Evolutionary conservation across 2,797 vertebrate species (phyloP), one percentile per base, ranked within the genome.

Genomic region (Mus spretus): DNA sequence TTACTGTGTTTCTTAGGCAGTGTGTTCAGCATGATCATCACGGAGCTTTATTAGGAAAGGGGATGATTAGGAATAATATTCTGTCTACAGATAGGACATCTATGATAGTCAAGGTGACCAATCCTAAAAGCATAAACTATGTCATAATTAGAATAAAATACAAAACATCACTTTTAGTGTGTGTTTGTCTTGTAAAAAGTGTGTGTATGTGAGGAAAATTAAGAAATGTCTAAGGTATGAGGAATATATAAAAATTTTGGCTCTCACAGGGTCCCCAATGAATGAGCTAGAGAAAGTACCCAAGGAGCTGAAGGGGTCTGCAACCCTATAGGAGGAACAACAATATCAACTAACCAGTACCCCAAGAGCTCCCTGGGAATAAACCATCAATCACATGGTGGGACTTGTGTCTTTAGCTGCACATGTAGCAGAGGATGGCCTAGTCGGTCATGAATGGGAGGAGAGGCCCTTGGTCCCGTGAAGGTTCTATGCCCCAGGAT

Each of bases 61-160:
- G 17, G 93, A 89, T 89, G 47, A 50, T 83, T 77, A 85, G 70
- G 65, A 50, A 86, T 89, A 94, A 65, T 65, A 80, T 80, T 47
- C 81, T 34, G 15, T 78, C 77, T 26, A n/a, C 19, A 77, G 61
- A 72, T 81, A 86, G 50, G 80, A 70, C 91, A 47, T 78, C 37
- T 93, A 59, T 93, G 40, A 77, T 86, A 95, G 63, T 88, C 84
- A 94, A 94, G 14, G 19, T 26, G 2, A 78, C 91, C 61, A 72
- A 61, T 47, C 94, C 34, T 26, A 67, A 90, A 34, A 91, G 22
- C 40, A 77, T 59, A 20, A 90, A 72, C 87, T n/a, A 94, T 90
- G 96, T 95, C 78, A 47, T 91, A 93, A 53, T 78, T 74, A 91
- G 61, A 75, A 92, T 96, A 89, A 80, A 95, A 86, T 10, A 78